A percentile compares a stretch with the other conserved stretches of the same genome.
These are phyloP conservation scores for Gallinago solitaria DNA, from an alignment of 2,797 vertebrate genomes.

Conservation along the genomic window DNA sequence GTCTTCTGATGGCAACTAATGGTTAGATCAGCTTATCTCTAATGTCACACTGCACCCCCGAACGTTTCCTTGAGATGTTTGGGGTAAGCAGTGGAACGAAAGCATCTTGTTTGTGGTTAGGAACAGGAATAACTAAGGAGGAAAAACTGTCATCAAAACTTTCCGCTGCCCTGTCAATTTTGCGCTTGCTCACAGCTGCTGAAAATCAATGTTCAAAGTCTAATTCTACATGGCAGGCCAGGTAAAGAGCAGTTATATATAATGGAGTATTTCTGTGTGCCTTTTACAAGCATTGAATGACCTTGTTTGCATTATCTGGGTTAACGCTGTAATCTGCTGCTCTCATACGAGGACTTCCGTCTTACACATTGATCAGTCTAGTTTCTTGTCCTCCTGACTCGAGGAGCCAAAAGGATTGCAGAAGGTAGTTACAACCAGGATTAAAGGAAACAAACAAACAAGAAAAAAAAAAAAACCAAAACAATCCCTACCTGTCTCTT, in stretches of 20 bases:
- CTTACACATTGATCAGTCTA: constrained; percentile 49
- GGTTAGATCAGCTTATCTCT: neutral
- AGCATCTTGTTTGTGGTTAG: neutral
- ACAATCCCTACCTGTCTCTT: fast-evolving
- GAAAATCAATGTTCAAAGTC: constrained; percentile 20
- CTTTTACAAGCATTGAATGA: constrained; percentile 22
- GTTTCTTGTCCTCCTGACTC: constrained; percentile 25
- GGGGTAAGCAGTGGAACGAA: neutral
- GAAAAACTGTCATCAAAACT: neutral
- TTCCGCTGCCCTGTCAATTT: neutral
- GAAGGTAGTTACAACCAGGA: neutral
- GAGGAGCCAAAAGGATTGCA: neutral
- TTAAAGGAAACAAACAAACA: neutral
- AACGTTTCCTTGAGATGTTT: neutral
- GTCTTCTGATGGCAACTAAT: neutral
- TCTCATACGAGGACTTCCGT: constrained; percentile 36
- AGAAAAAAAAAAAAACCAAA: neutral
- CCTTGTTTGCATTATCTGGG: constrained; percentile 54
- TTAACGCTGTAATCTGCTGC: constrained; percentile 45
- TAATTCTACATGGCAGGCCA: constrained; percentile 3
- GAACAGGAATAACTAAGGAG: neutral
- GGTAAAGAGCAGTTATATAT: neutral
- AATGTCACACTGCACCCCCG: neutral
- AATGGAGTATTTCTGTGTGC: constrained; percentile 1
- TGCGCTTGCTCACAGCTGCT: constrained; percentile 1